Conservation (phyloP, 1,140 invertebrate genomes). For the Panagrolaimus sp. region DNA sequence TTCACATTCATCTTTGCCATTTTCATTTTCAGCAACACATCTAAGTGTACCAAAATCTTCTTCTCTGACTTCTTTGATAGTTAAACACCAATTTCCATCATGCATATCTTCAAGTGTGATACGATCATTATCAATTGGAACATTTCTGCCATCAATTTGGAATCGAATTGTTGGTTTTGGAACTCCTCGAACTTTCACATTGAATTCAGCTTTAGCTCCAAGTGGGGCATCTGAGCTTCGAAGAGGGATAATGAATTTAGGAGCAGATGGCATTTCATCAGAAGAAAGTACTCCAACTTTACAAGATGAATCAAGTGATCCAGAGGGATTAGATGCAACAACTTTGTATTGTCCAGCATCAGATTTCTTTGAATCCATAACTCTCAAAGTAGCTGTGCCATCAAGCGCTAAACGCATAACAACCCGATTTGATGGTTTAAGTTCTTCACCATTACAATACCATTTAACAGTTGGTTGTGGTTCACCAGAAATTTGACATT, state of each 20-base stretch:
- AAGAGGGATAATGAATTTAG: constrained; percentile 56
- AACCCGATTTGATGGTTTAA: constrained; percentile 46
- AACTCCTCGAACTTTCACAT: constrained; percentile 53
- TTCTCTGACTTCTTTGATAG: constrained; percentile 55
- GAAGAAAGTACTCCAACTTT: constrained; percentile 36
- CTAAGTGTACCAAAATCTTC: constrained; percentile 60
- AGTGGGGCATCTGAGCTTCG: constrained; percentile 31
- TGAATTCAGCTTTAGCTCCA: constrained; percentile 49
- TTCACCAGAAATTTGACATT: constrained; percentile 58
- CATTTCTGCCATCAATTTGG: constrained; percentile 44
- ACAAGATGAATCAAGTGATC: constrained; percentile 35
- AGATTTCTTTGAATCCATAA: constrained; percentile 66
- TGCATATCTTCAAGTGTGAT: constrained; percentile 49
- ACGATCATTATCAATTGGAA: constrained; percentile 33
- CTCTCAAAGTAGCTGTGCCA: constrained; percentile 71
- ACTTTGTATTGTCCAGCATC: constrained; percentile 74
- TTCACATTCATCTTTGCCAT: constrained; percentile 59
- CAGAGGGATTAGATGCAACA: constrained; percentile 53
- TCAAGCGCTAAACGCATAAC: constrained; percentile 73
- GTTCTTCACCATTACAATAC: constrained; percentile 36
- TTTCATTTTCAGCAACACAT: constrained; percentile 59
- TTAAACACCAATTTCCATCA: constrained; percentile 53
- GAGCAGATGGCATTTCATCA: constrained; percentile 43
- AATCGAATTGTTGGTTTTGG: constrained; percentile 46
- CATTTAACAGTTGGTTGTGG: constrained; percentile 54